phyloP scores from a whole-genome alignment of 2,888 invertebrate species.

The Apamea monoglypha region DNA sequence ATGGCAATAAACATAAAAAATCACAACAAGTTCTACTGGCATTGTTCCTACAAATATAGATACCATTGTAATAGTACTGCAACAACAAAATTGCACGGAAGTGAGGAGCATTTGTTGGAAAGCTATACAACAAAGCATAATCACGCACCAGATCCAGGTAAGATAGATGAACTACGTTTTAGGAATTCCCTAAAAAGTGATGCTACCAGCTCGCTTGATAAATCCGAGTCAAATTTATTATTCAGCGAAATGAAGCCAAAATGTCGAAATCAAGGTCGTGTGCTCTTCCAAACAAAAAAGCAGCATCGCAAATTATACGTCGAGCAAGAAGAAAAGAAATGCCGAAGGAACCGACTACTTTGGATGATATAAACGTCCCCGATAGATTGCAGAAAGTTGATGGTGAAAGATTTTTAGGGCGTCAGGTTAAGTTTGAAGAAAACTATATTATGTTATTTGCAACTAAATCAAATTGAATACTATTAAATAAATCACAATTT shows the following conservation, averaged over 20 bases:
- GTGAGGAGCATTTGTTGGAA: constrained; percentile 18
- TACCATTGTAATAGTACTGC: too few relatives aligned
- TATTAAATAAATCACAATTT: too few relatives aligned
- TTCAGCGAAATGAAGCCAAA: constrained; percentile 24
- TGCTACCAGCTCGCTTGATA: constrained; percentile 11
- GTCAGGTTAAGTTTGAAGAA: constrained; percentile 3
- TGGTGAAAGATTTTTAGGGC: constrained; percentile 16
- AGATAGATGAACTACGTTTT: constrained; percentile 11
- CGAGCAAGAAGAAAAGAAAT: too few relatives aligned
- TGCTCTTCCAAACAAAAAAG: too few relatives aligned
- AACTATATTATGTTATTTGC: background rate
- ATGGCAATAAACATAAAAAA: too few relatives aligned
- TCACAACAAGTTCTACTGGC: too few relatives aligned
- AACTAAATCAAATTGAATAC: too few relatives aligned
- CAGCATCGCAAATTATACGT: too few relatives aligned
- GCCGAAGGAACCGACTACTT: too few relatives aligned
- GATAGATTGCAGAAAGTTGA: constrained; percentile 12
- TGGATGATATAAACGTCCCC: constrained; percentile 2
- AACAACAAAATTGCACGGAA: constrained; percentile 20
- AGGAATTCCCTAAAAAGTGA: constrained; percentile 21
- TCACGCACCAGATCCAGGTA: constrained; percentile 2
- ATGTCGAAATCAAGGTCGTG: constrained; percentile 12
- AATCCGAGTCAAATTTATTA: constrained; percentile 23
- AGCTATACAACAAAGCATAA: background rate
- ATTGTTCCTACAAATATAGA: too few relatives aligned